Evolutionary conservation across 2,113 vertebrate species (phyloP).

Genomic region (Amblyornis subalaris): DNA sequence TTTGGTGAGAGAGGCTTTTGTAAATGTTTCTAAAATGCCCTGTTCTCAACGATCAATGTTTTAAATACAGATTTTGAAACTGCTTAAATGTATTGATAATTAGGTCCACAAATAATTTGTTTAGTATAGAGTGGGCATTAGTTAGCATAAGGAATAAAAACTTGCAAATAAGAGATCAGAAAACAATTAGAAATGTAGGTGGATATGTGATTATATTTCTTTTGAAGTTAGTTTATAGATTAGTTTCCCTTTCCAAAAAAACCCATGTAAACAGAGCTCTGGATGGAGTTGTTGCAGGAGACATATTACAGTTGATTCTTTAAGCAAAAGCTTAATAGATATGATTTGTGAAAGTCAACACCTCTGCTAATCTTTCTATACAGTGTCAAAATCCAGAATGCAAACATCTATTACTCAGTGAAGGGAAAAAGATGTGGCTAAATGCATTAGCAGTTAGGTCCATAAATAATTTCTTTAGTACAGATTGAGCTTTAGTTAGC

Average conservation of each 20-base stretch:
- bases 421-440: neutral
- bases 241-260: neutral
- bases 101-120: neutral
- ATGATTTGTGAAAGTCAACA: slow-evolving; percentile 78
- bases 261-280: neutral
- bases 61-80: neutral
- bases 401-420: slow-evolving; percentile 42
- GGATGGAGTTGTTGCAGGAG: neutral
- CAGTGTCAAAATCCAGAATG: slow-evolving; percentile 60
- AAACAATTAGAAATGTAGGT: neutral
- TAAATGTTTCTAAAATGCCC: neutral
- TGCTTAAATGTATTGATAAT: neutral
- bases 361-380: slow-evolving; percentile 73
- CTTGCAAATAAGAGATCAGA: neutral
- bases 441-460: neutral
- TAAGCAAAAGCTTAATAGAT: slow-evolving; percentile 73
- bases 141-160: neutral
- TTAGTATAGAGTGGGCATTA: neutral
- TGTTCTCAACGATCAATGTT: neutral
- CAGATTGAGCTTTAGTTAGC: neutral
- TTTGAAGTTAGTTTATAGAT: neutral
- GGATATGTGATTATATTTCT: neutral
- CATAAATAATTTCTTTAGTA: neutral
- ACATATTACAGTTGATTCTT: slow-evolving; percentile 54
- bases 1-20: neutral